These are phyloP conservation scores for Pseudomyrmex concolor DNA, from an alignment of 1,140 invertebrate species.

Conservation along the genomic window DNA sequence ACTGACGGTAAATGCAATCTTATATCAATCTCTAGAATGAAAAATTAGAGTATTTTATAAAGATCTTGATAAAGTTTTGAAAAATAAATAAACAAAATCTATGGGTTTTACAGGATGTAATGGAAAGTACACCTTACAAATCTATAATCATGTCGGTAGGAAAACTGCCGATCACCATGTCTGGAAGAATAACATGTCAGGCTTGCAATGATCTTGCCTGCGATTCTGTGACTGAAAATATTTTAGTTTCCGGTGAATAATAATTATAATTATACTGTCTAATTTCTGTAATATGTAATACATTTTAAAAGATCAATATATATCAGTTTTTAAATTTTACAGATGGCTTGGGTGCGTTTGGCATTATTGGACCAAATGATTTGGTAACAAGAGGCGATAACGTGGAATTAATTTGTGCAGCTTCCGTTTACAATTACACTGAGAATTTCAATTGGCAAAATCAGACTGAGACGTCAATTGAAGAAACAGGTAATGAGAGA, in stretches of 20 bases:
- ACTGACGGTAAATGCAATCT: conserved; percentile 50
- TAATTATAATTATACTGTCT: conserved; percentile 34
- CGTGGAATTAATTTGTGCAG: conserved; percentile 85
- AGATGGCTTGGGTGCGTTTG: conserved; percentile 83
- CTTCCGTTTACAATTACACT: conserved; percentile 85
- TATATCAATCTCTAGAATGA: not conserved
- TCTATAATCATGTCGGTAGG: conserved; percentile 50
- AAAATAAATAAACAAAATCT: conserved; percentile 62
- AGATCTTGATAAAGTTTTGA: not conserved
- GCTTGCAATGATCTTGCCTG: conserved; percentile 75
- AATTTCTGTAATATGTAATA: too few species aligned
- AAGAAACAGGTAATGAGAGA: conserved; percentile 59
- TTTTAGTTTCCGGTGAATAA: conserved; percentile 75
- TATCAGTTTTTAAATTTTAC: conserved; percentile 32
- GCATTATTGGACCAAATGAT: conserved; percentile 78
- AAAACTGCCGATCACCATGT: conserved; percentile 61
- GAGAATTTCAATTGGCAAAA: conserved; percentile 82
- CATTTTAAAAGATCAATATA: not conserved
- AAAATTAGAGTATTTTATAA: too few species aligned
- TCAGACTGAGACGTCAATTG: conserved; percentile 29
- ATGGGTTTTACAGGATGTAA: conserved; percentile 50
- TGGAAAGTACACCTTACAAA: not conserved
- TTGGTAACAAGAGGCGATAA: conserved; percentile 85
- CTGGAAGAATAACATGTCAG: conserved; percentile 73
- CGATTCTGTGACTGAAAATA: conserved; percentile 61